Evolutionary conservation across 2,113 vertebrate species (phyloP).

Genomic region (Beaufortia kweichowensis): DNA sequence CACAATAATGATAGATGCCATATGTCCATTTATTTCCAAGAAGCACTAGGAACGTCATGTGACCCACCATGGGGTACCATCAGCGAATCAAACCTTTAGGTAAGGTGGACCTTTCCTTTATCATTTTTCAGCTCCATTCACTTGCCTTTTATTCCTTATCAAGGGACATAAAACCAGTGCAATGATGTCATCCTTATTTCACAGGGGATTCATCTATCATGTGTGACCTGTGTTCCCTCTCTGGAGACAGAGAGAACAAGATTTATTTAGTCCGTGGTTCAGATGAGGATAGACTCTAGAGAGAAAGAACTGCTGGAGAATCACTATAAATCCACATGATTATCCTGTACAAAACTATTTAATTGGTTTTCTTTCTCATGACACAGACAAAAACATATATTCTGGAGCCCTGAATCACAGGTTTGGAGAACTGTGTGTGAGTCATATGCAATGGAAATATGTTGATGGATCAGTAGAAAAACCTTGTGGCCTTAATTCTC

Average conservation of each 20-base stretch:
- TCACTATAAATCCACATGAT: constrained; percentile 26
- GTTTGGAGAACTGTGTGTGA: too few relatives aligned
- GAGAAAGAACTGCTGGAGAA: neutral
- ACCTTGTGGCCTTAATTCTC: too few relatives aligned
- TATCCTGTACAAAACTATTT: neutral
- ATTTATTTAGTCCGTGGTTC: constrained; percentile 21
- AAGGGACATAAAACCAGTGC: neutral
- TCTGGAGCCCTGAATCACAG: neutral
- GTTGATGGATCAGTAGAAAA: too few relatives aligned
- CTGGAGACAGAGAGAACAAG: neutral
- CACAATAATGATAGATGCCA: too few relatives aligned
- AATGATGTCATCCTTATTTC: neutral
- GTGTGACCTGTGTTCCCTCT: neutral
- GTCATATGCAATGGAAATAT: too few relatives aligned
- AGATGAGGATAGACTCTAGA: neutral
- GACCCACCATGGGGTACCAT: neutral
- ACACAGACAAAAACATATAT: constrained; percentile 4
- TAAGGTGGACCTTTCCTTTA: neutral
- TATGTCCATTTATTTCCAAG: too few relatives aligned
- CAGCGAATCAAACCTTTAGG: neutral
- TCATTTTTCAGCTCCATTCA: neutral
- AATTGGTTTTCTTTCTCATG: neutral
- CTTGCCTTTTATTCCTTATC: constrained; percentile 8
- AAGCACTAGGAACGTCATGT: too few relatives aligned
- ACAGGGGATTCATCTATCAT: neutral